Percentiles rank a stretch among this genome's conserved stretches.
phyloP scores from a whole-genome alignment of 2,888 invertebrate genomes.

The Lampropteryx suffumata region DNA sequence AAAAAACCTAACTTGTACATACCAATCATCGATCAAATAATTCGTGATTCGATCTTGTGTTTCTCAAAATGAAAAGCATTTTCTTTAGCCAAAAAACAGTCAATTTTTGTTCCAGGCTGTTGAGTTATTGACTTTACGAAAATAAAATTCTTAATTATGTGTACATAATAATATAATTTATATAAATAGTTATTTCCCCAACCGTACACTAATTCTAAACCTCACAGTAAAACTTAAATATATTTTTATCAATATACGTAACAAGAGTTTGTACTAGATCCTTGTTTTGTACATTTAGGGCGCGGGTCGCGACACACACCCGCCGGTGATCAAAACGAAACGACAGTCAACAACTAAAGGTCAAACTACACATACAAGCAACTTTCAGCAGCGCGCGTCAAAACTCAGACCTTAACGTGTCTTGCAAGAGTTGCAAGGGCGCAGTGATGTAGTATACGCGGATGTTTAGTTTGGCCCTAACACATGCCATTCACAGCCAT shows the following conservation, averaged over 20 bases:
- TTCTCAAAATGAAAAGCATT: no score
- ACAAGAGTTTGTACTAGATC: constrained; percentile 81
- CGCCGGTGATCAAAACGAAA: constrained; percentile 35
- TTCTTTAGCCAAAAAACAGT: no score
- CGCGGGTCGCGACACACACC: constrained; percentile 56
- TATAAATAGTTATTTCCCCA: constrained; percentile 22
- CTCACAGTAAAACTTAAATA: constrained; percentile 72
- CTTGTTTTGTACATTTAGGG: constrained; percentile 70
- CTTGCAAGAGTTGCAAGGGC: no score
- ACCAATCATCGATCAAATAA: no score
- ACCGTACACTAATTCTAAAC: constrained; percentile 26
- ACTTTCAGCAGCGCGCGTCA: neutral
- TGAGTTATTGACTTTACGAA: no score
- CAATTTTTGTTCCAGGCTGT: no score
- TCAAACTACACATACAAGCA: neutral
- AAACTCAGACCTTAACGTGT: no score
- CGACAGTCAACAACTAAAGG: constrained; percentile 24
- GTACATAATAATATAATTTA: no score
- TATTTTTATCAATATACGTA: constrained; percentile 74
- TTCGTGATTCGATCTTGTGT: no score
- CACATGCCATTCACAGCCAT: constrained; percentile 34
- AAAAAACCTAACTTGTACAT: no score
- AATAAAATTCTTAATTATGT: no score
- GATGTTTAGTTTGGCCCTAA: constrained; percentile 3
- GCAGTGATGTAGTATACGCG: neutral